Percentiles rank a stretch among this genome's conserved stretches.
Conservation (phyloP, 1,140 invertebrate species). For the Drosophila bocki region DNA sequence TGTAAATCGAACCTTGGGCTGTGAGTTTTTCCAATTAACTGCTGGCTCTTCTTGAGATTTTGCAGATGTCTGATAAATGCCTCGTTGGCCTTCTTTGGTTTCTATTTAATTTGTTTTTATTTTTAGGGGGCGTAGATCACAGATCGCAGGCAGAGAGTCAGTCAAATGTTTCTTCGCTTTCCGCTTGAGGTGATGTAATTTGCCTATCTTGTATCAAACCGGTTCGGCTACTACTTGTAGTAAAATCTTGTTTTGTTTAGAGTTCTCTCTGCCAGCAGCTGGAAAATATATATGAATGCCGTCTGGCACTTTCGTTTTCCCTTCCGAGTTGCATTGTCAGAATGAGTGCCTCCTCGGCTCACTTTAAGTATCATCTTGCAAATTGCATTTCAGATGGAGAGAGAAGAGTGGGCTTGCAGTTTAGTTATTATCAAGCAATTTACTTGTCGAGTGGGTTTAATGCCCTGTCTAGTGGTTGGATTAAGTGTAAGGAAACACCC, state of each 20-base stretch:
- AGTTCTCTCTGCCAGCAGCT: constrained; percentile 51
- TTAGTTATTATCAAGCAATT: constrained; percentile 68
- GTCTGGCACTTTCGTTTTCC: constrained; percentile 66
- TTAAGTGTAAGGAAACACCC: constrained; percentile 14
- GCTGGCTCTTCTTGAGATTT: constrained; percentile 49
- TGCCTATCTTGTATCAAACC: constrained; percentile 58
- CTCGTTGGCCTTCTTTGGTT: constrained; percentile 36
- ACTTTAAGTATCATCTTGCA: constrained; percentile 58
- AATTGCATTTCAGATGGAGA: constrained; percentile 53
- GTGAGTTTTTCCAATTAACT: constrained; percentile 25
- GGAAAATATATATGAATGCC: constrained; percentile 37
- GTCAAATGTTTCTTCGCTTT: constrained; percentile 48
- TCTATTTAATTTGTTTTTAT: constrained; percentile 10
- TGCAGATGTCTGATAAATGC: constrained; percentile 55
- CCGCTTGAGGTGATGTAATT: constrained; percentile 72
- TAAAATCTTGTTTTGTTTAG: constrained; percentile 58
- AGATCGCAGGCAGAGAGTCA: constrained; percentile 40
- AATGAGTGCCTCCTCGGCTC: constrained; percentile 8
- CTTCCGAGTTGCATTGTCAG: constrained; percentile 35
- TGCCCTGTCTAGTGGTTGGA: constrained; percentile 48
- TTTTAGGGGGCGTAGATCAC: constrained; percentile 37
- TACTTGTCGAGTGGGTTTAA: constrained; percentile 56
- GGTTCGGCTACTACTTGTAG: constrained; percentile 58
- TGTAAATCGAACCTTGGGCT: constrained; percentile 44
- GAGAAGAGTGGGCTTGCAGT: constrained; percentile 49